These are phyloP conservation scores for Murina feae DNA, from an alignment of 2,113 vertebrate species.

Conservation along the genomic window DNA sequence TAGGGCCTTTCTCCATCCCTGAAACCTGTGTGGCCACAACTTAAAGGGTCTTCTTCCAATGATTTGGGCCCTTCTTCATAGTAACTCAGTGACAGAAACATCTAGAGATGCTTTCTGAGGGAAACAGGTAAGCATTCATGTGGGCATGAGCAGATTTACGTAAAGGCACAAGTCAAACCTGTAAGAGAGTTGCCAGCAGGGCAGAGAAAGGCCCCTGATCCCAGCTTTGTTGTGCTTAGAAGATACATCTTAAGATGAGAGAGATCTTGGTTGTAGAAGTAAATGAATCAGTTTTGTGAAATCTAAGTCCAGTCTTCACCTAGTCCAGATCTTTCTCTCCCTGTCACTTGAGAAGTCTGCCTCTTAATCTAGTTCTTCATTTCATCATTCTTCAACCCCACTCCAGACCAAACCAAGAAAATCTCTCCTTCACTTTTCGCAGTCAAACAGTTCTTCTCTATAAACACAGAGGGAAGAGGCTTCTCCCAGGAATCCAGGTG, in stretches of 20 bases:
- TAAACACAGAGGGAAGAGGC: background rate
- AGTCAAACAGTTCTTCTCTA: background rate
- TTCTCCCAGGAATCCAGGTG: background rate
- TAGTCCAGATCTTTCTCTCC: background rate
- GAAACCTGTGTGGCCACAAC: background rate
- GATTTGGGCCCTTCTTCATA: background rate
- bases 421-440: background rate
- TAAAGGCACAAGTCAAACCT: background rate
- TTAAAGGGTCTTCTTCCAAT: background rate
- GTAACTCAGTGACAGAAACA: background rate
- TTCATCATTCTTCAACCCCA: background rate
- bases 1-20: background rate
- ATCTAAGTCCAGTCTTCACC: background rate
- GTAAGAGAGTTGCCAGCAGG: background rate
- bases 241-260: background rate
- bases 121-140: background rate
- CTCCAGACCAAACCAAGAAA: background rate
- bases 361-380: background rate
- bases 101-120: background rate
- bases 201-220: background rate
- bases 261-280: background rate
- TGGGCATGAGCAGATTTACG: background rate
- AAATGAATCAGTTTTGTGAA: background rate
- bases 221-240: background rate
- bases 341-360: background rate